These are phyloP conservation scores for Cygnus buccinator DNA, from an alignment of 2,113 vertebrate genomes.

Conservation along the genomic window DNA sequence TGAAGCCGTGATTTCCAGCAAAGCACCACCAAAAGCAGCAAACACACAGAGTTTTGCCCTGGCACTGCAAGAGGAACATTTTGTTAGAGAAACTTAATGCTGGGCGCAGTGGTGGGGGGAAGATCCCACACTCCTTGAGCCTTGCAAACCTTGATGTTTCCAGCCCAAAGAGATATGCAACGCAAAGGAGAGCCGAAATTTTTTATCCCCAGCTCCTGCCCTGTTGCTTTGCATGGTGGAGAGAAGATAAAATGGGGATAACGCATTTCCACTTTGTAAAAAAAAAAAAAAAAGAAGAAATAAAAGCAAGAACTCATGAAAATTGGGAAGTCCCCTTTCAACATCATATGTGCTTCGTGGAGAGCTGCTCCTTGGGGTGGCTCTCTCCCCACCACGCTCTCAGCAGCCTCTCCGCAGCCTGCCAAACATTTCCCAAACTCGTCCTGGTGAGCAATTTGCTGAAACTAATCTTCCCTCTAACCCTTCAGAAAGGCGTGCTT, in stretches of 20 bases:
- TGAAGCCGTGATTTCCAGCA: background rate
- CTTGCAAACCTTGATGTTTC: background rate
- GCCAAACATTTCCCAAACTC: background rate
- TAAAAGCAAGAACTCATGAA: background rate
- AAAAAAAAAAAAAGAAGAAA: background rate
- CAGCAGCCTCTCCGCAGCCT: background rate
- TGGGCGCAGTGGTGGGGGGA: background rate
- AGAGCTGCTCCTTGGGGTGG: no score
- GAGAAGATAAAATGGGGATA: background rate
- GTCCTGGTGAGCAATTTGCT: slow-evolving; percentile 14
- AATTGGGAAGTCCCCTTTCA: no score
- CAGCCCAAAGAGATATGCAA: no score
- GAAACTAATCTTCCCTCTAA: background rate
- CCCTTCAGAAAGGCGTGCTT: slow-evolving; percentile 3
- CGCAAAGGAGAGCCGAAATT: no score
- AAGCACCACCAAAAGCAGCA: background rate
- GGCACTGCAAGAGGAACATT: accelerated
- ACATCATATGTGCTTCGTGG: no score
- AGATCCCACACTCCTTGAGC: background rate
- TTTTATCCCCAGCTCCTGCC: background rate
- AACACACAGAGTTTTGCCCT: background rate
- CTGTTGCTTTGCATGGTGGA: background rate
- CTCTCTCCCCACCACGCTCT: background rate
- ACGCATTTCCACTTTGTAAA: background rate
- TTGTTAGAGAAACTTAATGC: background rate